Base-by-base conservation (phyloP, 2,797 vertebrate species). In the Melanogrammus aeglefinus region DNA sequence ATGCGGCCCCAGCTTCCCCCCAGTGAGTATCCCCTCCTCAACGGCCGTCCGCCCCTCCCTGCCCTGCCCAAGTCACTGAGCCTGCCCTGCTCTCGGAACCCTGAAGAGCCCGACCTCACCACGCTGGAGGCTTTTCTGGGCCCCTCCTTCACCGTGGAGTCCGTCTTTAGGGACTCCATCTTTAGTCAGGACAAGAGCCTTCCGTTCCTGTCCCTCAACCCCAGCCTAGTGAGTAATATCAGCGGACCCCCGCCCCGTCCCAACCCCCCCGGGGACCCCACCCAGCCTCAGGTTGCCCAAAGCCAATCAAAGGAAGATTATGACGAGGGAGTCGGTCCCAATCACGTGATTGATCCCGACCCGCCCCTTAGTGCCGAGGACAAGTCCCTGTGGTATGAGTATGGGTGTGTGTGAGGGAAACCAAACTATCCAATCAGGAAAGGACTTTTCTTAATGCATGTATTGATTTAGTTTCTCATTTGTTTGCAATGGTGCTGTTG, bases 381-480 rank as follows among this genome's bases (percentile, higher is more conserved):
- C 86, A 96, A 90, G 80, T 96, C 96, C 73, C 88, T 99, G 91
- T 99, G 98, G 98, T 99, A 97, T 31, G 98, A 99, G 90, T 99
- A 99, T 82, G 97, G 97, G 85, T 99, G 98, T 90, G 95, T 99
- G 78, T 99, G 92, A 97, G 21, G n/a, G 76, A 79, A 75, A 44
- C 82, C 70, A 41, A 31, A 76, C 47, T 29, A 76, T 76, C 71
- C 70, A 80, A 81, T 72, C n/a, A 79, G 79, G 31, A 39, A 74
- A 76, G 29, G 73, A 75, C 76, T 72, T 72, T 51, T 80, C 79
- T 73, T 83, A 16, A 83, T 91, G 93, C 93, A 94, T 94, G 93
- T 86, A 13, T 84, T 83, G 78, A 75, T 84, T 82, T 86, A 1
- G 3, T 87, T 84, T 76, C 82, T 36, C 78, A 84, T 84, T 78